These are phyloP conservation scores for Pygocentrus nattereri DNA, from an alignment of 2,797 vertebrate genomes.

Conservation along the genomic window DNA sequence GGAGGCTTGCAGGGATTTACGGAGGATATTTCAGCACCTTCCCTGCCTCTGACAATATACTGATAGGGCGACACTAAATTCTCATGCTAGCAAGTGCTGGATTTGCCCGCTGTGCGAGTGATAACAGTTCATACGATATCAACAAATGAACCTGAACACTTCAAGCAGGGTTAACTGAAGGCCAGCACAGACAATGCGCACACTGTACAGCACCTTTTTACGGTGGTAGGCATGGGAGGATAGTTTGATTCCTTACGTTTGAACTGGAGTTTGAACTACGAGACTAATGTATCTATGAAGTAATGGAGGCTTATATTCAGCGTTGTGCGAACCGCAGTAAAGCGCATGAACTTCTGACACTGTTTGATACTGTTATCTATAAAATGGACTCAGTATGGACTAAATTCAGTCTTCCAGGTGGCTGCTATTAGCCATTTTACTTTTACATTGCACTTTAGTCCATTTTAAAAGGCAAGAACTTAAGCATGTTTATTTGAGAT, in stretches of 20 bases:
- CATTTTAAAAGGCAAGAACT: too few species aligned
- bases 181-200: background rate
- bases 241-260: background rate
- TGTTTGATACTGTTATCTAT: too few species aligned
- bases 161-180: background rate
- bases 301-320: background rate
- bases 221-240: background rate
- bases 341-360: too few species aligned
- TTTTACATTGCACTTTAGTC: too few species aligned
- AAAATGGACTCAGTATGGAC: too few species aligned
- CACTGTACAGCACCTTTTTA: background rate
- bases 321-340: background rate
- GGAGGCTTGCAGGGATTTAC: conserved; percentile 33
- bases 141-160: background rate
- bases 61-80: conserved; percentile 22
- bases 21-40: conserved; percentile 21
- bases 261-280: background rate
- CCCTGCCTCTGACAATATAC: conserved; percentile 9
- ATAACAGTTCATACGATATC: background rate
- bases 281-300: background rate
- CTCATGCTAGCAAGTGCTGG: background rate
- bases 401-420: too few species aligned
- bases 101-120: background rate
- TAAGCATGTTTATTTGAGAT: too few species aligned
- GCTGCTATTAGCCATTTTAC: too few species aligned